These are phyloP conservation scores for Neoitamus cyanurus DNA, from an alignment of 2,888 invertebrate species.

Conservation along the genomic window DNA sequence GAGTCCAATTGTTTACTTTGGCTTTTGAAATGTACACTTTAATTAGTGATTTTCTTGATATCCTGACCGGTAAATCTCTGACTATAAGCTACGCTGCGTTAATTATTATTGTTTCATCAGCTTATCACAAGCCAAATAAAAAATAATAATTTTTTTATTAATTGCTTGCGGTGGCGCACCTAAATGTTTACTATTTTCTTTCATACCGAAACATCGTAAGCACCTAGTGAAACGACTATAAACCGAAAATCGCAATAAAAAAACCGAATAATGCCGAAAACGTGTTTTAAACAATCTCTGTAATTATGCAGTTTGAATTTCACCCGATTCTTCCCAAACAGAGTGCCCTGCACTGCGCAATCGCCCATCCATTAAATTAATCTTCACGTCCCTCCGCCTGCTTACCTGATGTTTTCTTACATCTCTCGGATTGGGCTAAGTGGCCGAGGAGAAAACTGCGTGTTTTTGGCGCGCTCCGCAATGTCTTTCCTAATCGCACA, in stretches of 20 bases:
- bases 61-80: too few species aligned
- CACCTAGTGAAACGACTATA: not conserved
- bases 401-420: not conserved
- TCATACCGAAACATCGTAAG: not conserved
- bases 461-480: not conserved
- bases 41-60: too few species aligned
- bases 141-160: too few species aligned
- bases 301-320: not conserved
- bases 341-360: not conserved
- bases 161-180: too few species aligned
- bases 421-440: not conserved
- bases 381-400: not conserved
- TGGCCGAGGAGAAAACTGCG: not conserved
- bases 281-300: not conserved
- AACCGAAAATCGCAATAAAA: not conserved
- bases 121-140: too few species aligned
- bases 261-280: not conserved
- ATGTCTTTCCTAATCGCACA: conserved; percentile 4
- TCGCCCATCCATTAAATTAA: not conserved
- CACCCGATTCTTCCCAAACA: not conserved
- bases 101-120: too few species aligned
- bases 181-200: not conserved
- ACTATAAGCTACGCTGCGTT: too few species aligned
- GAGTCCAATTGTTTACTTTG: too few species aligned
- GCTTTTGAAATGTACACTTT: too few species aligned